These are phyloP conservation scores for Phyllotis vaccarum DNA, from an alignment of 2,797 vertebrate genomes.

Conservation along the genomic window DNA sequence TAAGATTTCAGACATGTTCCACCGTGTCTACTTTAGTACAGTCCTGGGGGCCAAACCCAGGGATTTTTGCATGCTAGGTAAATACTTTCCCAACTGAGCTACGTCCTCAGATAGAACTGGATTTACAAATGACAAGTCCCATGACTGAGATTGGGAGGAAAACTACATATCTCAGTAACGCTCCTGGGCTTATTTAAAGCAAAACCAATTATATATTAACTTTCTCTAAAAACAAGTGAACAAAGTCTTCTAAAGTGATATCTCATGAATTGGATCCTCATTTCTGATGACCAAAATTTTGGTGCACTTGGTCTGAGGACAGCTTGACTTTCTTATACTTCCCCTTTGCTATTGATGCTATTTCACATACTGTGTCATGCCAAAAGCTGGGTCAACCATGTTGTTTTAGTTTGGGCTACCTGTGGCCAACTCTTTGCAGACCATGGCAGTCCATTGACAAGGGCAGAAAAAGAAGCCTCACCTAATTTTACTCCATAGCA, in stretches of 20 bases:
- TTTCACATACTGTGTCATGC: neutral
- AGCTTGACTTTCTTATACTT: neutral
- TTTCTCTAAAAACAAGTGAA: neutral
- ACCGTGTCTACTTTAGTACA: no score
- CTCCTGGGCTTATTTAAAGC: neutral
- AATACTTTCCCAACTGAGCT: neutral
- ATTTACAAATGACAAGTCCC: neutral
- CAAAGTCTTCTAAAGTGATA: neutral
- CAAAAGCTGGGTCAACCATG: neutral
- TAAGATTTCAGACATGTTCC: neutral
- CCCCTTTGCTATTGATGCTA: neutral
- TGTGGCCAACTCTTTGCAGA: neutral
- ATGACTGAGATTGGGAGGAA: neutral
- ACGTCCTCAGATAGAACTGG: neutral
- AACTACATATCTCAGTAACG: neutral
- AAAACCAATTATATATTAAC: neutral
- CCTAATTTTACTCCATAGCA: neutral
- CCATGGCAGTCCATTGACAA: neutral
- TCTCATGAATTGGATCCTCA: neutral
- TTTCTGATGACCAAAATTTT: neutral
- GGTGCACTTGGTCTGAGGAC: neutral
- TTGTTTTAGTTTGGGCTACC: neutral
- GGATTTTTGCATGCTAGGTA: neutral
- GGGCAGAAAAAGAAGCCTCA: neutral
- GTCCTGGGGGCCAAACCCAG: neutral